Evolutionary conservation across 2,113 vertebrate species (phyloP).

Genomic region (Ramphastos sulfuratus): DNA sequence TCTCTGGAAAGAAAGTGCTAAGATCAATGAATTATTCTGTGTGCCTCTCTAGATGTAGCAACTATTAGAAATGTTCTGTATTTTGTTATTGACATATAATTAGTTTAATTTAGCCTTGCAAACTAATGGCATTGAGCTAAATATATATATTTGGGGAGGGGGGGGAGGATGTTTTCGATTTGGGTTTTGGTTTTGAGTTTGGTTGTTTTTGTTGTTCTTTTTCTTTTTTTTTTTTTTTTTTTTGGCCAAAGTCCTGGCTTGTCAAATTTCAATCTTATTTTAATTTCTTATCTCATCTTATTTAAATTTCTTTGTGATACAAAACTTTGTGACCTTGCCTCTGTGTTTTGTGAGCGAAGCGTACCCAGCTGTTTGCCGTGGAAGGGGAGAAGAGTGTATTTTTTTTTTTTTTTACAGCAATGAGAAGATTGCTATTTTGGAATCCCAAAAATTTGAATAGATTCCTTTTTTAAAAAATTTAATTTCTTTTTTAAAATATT

Average conservation of each 20-base stretch:
- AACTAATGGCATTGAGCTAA: conserved; percentile 87
- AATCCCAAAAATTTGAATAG: conserved; percentile 42
- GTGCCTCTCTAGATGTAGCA: conserved; percentile 91
- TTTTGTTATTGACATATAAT: conserved; percentile 84
- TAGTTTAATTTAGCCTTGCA: conserved; percentile 84
- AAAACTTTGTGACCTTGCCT: conserved; percentile 76
- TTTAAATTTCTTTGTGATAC: conserved; percentile 80
- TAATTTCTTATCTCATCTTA: conserved; percentile 75
- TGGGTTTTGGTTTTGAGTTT: too few species aligned
- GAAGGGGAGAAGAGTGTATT: conserved; percentile 16
- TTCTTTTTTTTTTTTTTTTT: conserved; percentile 57
- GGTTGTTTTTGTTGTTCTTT: too few species aligned
- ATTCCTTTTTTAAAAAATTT: neutral
- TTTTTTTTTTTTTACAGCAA: conserved; percentile 59
- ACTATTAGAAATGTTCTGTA: conserved; percentile 82
- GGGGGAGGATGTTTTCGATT: too few species aligned
- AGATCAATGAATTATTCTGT: conserved; percentile 82
- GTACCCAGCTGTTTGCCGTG: conserved; percentile 43
- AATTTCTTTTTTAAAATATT: conserved; percentile 51
- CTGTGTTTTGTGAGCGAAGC: conserved; percentile 70
- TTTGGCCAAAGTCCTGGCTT: conserved; percentile 88
- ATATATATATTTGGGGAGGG: conserved; percentile 69
- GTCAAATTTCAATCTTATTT: conserved; percentile 79
- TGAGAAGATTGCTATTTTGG: conserved; percentile 34
- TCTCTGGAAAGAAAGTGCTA: conserved; percentile 85